phyloP scores from a whole-genome alignment of 2,797 vertebrate species.

The Sebastes alutus region DNA sequence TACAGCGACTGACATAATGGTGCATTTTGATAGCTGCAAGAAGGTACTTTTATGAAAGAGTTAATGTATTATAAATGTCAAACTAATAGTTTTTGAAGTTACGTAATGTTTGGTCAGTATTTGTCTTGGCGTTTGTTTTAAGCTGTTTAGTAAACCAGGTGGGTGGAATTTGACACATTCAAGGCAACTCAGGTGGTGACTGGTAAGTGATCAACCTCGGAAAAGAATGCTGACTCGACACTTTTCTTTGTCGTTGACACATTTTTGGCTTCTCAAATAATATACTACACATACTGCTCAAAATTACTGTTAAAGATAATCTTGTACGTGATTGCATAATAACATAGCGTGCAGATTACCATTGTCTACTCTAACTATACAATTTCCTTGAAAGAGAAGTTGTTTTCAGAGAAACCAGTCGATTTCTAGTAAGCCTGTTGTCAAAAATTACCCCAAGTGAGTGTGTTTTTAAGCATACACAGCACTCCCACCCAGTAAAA shows the following conservation, averaged over 20 bases:
- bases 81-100: no score
- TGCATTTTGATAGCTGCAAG: conserved; percentile 47
- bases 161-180: background rate
- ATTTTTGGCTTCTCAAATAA: background rate
- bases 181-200: background rate
- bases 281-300: background rate
- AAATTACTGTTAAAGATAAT: background rate
- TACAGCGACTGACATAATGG: conserved; percentile 25
- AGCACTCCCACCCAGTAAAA: background rate
- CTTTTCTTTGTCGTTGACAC: background rate
- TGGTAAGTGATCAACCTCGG: background rate
- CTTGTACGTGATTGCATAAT: background rate
- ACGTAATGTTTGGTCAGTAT: background rate
- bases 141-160: background rate
- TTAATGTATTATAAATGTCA: background rate
- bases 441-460: background rate
- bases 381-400: background rate
- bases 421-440: background rate
- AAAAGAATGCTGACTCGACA: background rate
- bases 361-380: background rate
- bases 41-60: conserved; percentile 6
- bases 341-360: no score
- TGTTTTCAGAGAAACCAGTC: background rate
- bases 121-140: background rate
- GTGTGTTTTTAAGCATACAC: background rate